Conservation (phyloP, 2,888 invertebrate genomes). For the Busseola fusca region DNA sequence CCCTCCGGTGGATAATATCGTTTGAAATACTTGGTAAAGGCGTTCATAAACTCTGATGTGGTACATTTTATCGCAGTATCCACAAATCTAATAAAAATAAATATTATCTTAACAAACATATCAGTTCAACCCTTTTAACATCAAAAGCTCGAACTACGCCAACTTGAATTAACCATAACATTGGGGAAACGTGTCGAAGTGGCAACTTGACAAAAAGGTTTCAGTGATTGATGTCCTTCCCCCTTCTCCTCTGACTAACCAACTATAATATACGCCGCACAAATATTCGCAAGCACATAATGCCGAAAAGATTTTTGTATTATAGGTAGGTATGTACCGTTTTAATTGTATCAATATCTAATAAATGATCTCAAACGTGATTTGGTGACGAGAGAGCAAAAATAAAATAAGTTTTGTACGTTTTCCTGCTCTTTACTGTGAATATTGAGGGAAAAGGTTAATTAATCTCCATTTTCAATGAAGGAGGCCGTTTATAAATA, state of each 20-base stretch:
- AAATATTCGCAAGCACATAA: conserved; percentile 23
- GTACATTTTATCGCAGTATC: background rate
- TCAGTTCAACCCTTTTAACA: conserved; percentile 39
- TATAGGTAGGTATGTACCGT: background rate
- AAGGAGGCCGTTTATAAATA: conserved; percentile 17
- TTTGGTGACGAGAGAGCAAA: conserved; percentile 29
- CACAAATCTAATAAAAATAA: conserved; percentile 1
- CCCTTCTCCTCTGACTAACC: conserved; percentile 40
- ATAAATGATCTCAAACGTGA: conserved; percentile 30
- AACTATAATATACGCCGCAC: conserved; percentile 50
- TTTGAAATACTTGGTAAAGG: background rate
- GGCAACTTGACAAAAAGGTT: conserved; percentile 77
- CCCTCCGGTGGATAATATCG: conserved; percentile 15
- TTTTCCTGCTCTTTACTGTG: conserved; percentile 26
- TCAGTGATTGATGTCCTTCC: conserved; percentile 74
- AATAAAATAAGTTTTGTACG: conserved; percentile 14
- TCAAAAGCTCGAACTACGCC: conserved; percentile 49
- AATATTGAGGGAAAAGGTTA: conserved; percentile 31
- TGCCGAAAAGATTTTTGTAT: conserved; percentile 31
- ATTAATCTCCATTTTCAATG: conserved; percentile 29
- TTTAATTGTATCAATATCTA: conserved; percentile 34
- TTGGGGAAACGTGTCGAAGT: conserved; percentile 74
- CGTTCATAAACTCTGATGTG: background rate
- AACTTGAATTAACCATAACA: conserved; percentile 73
- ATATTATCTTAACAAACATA: conserved; percentile 40